Evolutionary conservation across 64 coral and sea anemone genomes (phyloP).

Genomic region (Dendronephthya gigantea): DNA sequence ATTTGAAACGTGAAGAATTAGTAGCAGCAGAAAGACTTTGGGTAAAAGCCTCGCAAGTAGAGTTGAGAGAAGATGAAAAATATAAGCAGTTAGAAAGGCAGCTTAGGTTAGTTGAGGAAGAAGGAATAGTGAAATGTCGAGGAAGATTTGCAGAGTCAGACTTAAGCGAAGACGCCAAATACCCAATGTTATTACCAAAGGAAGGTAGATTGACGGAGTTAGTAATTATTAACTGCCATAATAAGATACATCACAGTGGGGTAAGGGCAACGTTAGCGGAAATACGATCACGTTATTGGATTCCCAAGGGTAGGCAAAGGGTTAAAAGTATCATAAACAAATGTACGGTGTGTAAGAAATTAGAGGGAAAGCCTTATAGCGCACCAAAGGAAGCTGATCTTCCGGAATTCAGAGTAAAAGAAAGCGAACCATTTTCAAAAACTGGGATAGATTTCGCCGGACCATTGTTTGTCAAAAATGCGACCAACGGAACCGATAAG

Average conservation of each 20-base stretch:
- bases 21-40: background rate
- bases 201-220: background rate
- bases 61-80: background rate
- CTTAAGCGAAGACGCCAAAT: background rate
- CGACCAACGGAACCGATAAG: background rate
- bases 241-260: slow-evolving; percentile 20
- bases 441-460: slow-evolving; percentile 33
- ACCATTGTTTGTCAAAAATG: slow-evolving; percentile 17
- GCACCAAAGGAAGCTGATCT: slow-evolving; percentile 10
- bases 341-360: slow-evolving; percentile 14
- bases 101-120: slow-evolving; percentile 10
- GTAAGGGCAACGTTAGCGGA: slow-evolving; percentile 29
- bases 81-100: slow-evolving; percentile 10
- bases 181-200: background rate
- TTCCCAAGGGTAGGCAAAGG: slow-evolving; percentile 38
- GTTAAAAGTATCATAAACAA: slow-evolving; percentile 12
- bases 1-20: background rate
- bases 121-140: background rate
- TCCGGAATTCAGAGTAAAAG: slow-evolving; percentile 18
- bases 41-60: background rate
- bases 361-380: slow-evolving; percentile 19
- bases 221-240: slow-evolving; percentile 15
- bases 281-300: slow-evolving; percentile 20
- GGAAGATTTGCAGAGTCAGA: slow-evolving; percentile 17
- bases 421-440: slow-evolving; percentile 11